Evolutionary conservation across 2,797 vertebrate species (phyloP).

Genomic region (Fistularia tabacaria): DNA sequence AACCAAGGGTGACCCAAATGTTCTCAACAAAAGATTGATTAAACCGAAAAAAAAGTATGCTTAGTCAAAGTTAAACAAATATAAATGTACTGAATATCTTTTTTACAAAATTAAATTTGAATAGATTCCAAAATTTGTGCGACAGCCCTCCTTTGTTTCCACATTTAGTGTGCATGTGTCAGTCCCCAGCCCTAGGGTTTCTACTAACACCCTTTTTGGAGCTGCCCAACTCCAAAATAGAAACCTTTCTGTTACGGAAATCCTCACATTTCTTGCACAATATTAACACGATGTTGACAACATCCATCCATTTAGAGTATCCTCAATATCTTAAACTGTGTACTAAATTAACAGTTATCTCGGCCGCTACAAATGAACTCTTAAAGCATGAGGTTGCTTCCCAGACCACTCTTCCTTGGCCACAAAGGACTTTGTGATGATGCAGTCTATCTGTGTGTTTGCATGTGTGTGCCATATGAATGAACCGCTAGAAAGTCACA

Average conservation of each 20-base stretch:
- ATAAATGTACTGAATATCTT: too few relatives aligned
- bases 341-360: conserved; percentile 2
- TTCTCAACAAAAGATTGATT: too few relatives aligned
- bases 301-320: conserved; percentile 9
- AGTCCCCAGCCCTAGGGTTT: conserved; percentile 59
- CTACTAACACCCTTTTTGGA: conserved; percentile 43
- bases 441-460: conserved; percentile 41
- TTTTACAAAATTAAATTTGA: too few relatives aligned
- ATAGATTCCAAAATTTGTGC: too few relatives aligned
- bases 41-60: too few relatives aligned
- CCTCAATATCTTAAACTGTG: conserved; percentile 10
- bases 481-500: conserved; percentile 34
- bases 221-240: conserved; percentile 33
- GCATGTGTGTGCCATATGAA: conserved; percentile 55
- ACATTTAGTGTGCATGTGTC: conserved; percentile 52
- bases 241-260: conserved; percentile 61
- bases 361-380: conserved; percentile 13
- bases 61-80: too few relatives aligned
- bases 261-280: conserved; percentile 21
- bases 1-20: too few relatives aligned
- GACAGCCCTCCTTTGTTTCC: too few relatives aligned
- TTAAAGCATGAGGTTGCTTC: conserved; percentile 53
- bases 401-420: not conserved
- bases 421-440: conserved; percentile 7
- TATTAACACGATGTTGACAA: conserved; percentile 25